Base-by-base conservation (phyloP, 2,888 invertebrate genomes). In the Agrochola lychnidis region DNA sequence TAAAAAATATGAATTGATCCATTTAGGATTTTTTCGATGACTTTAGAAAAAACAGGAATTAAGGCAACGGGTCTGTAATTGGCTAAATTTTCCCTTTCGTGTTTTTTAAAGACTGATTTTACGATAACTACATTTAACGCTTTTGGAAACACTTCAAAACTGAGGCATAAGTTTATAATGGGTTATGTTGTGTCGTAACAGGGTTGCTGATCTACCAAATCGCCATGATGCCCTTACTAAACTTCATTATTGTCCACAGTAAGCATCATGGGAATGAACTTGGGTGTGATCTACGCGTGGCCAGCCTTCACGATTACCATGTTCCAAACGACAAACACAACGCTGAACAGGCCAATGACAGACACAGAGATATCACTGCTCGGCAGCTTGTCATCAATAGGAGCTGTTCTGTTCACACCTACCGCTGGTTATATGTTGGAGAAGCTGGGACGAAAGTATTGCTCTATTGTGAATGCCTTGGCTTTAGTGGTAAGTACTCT, bases 251-350 rank as follows among this genome's bases (percentile, higher is more conserved):
- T 77, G 40, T 69, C 40, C 36, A 14, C 77, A 85, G 85, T 85
- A 63, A 56, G 79, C 71, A 74, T 68, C 22, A 76, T 84, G 71
- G 72, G 81, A 4, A 10, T 84, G 14, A 85, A 85, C 67, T 89
- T 94, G 87, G 94, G 94, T 0, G 56, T 95, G 0, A 89, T 93
- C 71, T 94, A 91, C 78, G 89, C 94, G 0, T 94, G 94, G 93
- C 95, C 95, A 0, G 95, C 95, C 0, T 92, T 93, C 0, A 94
- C 93, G 0, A 70, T 94, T 2, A 81, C 78, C 0, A 87, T 93
- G 56, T 95, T 95, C 84, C 84, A 82, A 2, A 93, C 95, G 0
- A 63, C 79, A 0, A 92, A 93, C 82, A 93, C 94, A 0, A 92
- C 93, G 0, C 86, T 95, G 0, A 81, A 91, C 53, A 85, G 94